Base-by-base conservation (phyloP, 2,888 invertebrate species). In the Scrobipalpa costella region DNA sequence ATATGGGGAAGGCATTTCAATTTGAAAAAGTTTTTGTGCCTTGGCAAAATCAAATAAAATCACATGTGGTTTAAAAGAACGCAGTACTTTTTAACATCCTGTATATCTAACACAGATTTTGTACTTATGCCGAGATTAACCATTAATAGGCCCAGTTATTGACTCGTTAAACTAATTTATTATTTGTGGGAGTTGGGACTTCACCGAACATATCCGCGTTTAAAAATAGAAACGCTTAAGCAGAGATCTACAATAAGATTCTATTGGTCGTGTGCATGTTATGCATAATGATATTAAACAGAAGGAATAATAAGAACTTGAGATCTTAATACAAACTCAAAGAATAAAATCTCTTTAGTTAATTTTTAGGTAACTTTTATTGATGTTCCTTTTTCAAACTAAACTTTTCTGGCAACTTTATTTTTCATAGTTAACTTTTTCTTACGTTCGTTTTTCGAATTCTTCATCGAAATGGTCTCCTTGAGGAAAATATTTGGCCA, bases 91-190 rank as follows among this genome's bases (percentile, higher is more conserved):
- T n/a, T n/a, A n/a, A n/a, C n/a, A n/a, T n/a, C n/a, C n/a, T n/a
- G n/a, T n/a, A n/a, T n/a, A n/a, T n/a, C n/a, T n/a, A n/a, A 13
- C 40, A 40, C 40, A 40, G 13, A 40, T 40, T 7, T 13, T 40
- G 13, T 6, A 40, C 9, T 1, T 11, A 50, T 27, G 13, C 50
- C 3, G 21, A 52, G 21, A 52, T 52, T 13, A 52, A 3, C 55
- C 34, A 55, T 55, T 55, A 55, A 34, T 55, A 55, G 34, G 55
- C 55, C 34, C 15, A 34, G 55, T 34, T 27, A 55, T 34, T 34
- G 21, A 11, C 11, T 34, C n/a, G 7, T 8, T 33, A 33, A 1
- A 50, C 27, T 27, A 27, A 27, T 27, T 34, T 9, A 27, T 17
- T 6, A 19, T 55, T 55, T 34, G 55, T 55, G 33, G 55, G 50